These are phyloP conservation scores for Holacanthus passer DNA, from an alignment of 2,113 vertebrate genomes.

Conservation along the genomic window DNA sequence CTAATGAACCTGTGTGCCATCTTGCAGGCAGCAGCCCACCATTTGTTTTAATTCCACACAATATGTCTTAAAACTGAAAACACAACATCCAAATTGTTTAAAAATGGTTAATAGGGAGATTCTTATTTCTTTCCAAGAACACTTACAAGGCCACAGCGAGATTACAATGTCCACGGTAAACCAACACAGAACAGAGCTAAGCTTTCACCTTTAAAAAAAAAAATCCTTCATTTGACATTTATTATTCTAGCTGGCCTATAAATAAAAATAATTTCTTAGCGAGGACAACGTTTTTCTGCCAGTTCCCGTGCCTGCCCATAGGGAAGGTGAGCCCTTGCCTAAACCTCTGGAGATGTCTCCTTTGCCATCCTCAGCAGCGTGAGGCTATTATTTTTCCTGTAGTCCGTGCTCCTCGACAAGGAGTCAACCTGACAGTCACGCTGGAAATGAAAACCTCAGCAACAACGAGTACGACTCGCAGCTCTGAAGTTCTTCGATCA, in stretches of 20 bases:
- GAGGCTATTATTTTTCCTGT: slow-evolving; percentile 54
- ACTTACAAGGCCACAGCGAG: neutral
- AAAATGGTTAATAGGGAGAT: slow-evolving; percentile 28
- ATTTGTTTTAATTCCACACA: slow-evolving; percentile 57
- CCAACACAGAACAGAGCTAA: slow-evolving; percentile 9
- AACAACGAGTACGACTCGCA: neutral
- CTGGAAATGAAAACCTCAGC: slow-evolving; percentile 22
- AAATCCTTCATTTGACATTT: slow-evolving; percentile 67
- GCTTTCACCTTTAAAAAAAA: slow-evolving; percentile 48
- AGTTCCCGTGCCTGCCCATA: slow-evolving; percentile 43
- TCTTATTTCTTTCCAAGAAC: neutral
- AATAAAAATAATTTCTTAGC: slow-evolving; percentile 66
- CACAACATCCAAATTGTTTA: slow-evolving; percentile 29
- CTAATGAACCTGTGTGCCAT: slow-evolving; percentile 68
- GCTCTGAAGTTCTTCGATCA: neutral
- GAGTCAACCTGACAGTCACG: slow-evolving; percentile 40
- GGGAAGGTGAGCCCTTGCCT: slow-evolving; percentile 66
- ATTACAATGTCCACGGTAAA: neutral
- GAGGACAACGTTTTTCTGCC: slow-evolving; percentile 49
- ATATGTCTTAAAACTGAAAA: slow-evolving; percentile 37
- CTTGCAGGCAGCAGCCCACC: slow-evolving; percentile 43
- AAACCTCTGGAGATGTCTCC: slow-evolving; percentile 62
- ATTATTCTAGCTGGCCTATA: slow-evolving; percentile 55
- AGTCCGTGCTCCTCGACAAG: slow-evolving; percentile 32
- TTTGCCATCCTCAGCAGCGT: slow-evolving; percentile 47